phyloP scores from a whole-genome alignment of 2,797 vertebrate species.

The Benthosema pterotum region DNA sequence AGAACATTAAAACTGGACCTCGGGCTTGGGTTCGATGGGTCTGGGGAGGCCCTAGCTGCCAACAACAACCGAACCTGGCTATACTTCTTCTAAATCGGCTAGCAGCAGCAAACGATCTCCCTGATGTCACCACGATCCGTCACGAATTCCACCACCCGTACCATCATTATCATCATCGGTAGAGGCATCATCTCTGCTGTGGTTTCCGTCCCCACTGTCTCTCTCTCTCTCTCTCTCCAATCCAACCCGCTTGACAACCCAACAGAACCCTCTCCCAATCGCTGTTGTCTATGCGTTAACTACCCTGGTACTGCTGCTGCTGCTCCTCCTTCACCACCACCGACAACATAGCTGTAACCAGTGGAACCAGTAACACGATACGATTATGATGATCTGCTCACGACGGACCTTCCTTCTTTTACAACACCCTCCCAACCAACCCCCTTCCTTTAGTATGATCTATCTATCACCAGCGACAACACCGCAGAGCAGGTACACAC shows the following conservation, averaged over 20 bases:
- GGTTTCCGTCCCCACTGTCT: constrained; percentile 26
- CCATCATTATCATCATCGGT: constrained; percentile 30
- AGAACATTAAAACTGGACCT: constrained; percentile 60
- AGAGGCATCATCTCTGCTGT: constrained; percentile 55
- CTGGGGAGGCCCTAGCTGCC: constrained; percentile 32
- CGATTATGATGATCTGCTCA: background rate
- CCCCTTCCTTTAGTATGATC: constrained; percentile 34
- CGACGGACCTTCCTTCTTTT: constrained; percentile 22
- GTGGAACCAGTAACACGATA: constrained; percentile 23
- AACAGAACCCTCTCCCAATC: constrained; percentile 57
- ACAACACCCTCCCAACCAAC: constrained; percentile 37
- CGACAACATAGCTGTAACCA: constrained; percentile 34
- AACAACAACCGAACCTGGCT: constrained; percentile 37
- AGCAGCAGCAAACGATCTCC: constrained; percentile 42
- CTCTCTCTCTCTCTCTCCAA: too few species aligned
- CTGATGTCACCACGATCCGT: constrained; percentile 33
- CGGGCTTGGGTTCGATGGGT: constrained; percentile 20
- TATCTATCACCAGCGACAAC: too few species aligned
- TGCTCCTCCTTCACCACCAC: too few species aligned
- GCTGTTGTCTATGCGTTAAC: constrained; percentile 42
- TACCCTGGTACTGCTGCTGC: constrained; percentile 10
- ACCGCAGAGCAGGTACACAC: constrained; percentile 47
- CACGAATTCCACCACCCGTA: constrained; percentile 63
- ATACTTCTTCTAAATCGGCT: constrained; percentile 41
- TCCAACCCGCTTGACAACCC: too few species aligned